A percentile compares a stretch with the other conserved stretches of the same genome.
Evolutionary conservation across 2,113 vertebrate genomes (phyloP).

Genomic region (Ariopsis seemanni): DNA sequence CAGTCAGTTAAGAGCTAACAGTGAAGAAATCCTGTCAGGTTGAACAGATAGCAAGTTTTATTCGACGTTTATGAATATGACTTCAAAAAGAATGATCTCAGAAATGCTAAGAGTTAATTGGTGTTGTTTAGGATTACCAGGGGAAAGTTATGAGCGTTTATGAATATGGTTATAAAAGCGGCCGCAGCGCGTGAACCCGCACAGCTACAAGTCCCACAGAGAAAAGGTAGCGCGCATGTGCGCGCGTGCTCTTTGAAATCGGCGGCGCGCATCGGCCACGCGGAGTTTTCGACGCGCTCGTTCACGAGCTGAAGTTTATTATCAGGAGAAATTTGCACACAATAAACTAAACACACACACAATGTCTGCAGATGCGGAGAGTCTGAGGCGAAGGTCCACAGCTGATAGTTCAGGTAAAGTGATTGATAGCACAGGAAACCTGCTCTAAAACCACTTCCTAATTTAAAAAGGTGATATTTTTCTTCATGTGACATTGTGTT

Average conservation of each 20-base stretch:
- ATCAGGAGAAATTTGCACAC: not conserved
- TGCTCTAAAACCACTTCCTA: not conserved
- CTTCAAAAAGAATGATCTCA: not conserved
- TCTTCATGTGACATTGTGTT: not conserved
- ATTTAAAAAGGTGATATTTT: not conserved
- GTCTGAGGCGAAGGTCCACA: conserved; percentile 49
- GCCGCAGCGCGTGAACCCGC: accelerated
- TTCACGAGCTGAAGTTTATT: not conserved
- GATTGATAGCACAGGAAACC: not conserved
- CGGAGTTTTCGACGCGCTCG: not conserved
- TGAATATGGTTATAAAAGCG: not conserved
- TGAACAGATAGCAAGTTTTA: not conserved
- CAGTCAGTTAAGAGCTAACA: not conserved
- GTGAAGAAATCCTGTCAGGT: not conserved
- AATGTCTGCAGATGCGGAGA: conserved; percentile 53
- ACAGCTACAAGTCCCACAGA: conserved; percentile 4
- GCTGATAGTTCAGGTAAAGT: conserved; percentile 52
- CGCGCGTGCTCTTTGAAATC: not conserved
- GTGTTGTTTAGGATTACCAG: not conserved
- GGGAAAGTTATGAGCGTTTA: not conserved
- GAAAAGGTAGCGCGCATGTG: not conserved
- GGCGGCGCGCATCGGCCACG: conserved; percentile 17
- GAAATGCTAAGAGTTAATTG: not conserved
- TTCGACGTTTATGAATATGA: not conserved
- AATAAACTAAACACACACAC: not conserved